Evolutionary conservation across 1,140 invertebrate genomes (phyloP), one percentile per base, ranked within the genome.

Genomic region (Penaeus indicus): DNA sequence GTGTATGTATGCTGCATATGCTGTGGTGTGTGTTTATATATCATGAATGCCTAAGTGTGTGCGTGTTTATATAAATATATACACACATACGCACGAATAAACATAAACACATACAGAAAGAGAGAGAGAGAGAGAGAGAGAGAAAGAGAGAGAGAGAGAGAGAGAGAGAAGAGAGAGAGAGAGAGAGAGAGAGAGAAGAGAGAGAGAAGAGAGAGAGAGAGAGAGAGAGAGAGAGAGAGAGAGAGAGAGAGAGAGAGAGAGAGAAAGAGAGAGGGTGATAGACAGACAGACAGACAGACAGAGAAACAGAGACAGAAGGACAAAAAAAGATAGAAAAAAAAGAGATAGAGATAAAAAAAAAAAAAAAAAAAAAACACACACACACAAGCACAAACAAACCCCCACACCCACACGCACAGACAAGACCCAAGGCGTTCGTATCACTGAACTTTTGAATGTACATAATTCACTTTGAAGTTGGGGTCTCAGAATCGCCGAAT

Each of bases 301-400:
- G 25, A 19, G 25, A 25, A 4, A 16, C n/a, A n/a, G n/a, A 42
- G 38, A 42, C 38, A 42, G 38, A 42, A 42, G 7, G 38, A 42
- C 38, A 42, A 42, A 38, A 38, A 38, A 5, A 42, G 7, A 2
- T 4, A 42, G 7, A 42, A 8, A 42, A 8, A 42, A 4, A 4
- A 67, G 72, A 16, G 7, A 7, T 4, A 3, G 47, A 3, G 18
- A 4, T 1, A 3, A 18, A 16, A 81, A 2, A 42, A 18, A 60
- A 18, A 64, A 1, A 82, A 4, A 64, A 1, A 82, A 21, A 82
- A 0, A 82, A 47, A 32, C n/a, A 78, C 4, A 38, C 8, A n/a
- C 77, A 78, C 13, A 63, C 22, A 82, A 13, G n/a, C 22, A 62
- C 54, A 82, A 54, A 82, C 80, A 82, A 54, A 82, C 60, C 75